A percentile compares a stretch with the other conserved stretches of the same genome.
phyloP scores from a whole-genome alignment of 2,797 vertebrate species.

The Mareca penelope region DNA sequence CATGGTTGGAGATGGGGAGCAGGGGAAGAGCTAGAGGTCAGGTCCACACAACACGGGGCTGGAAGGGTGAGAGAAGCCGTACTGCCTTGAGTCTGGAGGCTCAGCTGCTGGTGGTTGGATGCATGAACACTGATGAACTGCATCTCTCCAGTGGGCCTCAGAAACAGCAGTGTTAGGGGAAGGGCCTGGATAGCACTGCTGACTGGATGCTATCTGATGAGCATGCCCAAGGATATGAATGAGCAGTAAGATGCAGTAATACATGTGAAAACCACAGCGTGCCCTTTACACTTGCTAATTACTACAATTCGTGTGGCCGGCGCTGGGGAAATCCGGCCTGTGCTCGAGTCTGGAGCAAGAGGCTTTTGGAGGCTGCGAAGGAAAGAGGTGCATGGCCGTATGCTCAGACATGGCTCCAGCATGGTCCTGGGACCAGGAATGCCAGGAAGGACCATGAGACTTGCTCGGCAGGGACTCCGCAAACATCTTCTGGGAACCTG shows the following conservation, averaged over 20 bases:
- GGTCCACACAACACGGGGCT: neutral
- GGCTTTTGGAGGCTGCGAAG: neutral
- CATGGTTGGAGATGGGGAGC: accelerated
- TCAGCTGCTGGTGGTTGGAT: neutral
- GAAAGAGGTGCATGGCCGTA: neutral
- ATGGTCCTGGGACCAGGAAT: neutral
- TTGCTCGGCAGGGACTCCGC: neutral
- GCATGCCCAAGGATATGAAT: neutral
- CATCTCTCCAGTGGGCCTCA: neutral
- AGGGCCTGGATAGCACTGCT: neutral
- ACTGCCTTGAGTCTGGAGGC: neutral
- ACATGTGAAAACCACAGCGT: slow-evolving; percentile 5
- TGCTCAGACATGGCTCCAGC: neutral
- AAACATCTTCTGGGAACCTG: neutral
- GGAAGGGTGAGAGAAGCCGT: neutral
- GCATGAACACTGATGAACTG: neutral
- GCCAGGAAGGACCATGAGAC: neutral
- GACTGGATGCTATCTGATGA: neutral
- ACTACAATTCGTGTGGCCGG: slow-evolving; percentile 46
- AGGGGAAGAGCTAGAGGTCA: neutral
- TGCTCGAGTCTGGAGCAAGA: neutral
- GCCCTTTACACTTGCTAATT: slow-evolving; percentile 47
- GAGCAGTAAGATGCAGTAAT: slow-evolving; percentile 8
- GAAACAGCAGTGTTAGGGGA: neutral
- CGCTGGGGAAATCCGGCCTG: neutral